Evolutionary conservation across 1,140 invertebrate species (phyloP), one percentile per base, ranked within the genome.

Genomic region (Drosophila tristis): DNA sequence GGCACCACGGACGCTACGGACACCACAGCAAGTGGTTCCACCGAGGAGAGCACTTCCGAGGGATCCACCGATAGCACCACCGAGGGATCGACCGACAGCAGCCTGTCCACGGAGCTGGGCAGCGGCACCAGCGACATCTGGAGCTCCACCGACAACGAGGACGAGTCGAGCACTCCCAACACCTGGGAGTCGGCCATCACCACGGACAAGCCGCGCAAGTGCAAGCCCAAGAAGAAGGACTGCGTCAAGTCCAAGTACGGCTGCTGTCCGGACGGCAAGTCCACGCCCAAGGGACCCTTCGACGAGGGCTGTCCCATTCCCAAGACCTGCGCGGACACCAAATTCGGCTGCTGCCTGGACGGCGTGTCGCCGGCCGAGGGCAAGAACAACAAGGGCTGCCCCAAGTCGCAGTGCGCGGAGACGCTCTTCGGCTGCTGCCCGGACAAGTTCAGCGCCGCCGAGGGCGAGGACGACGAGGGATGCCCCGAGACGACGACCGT

Each of bases 331-430:
- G 93, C 94, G 73, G 97, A 98, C 48, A 96, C 97, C 0, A 94
- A 95, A 80, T 96, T 94, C 85, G 97, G 97, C 4, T 99, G 98
- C 92, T 99, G 98, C 91, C 93, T 95, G 7, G 98, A 99, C 92
- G 96, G 95, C 2, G 95, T 98, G 0, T 98, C 98, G 0, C 94
- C 96, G 5, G 97, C 97, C 0, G 87, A 93, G 45, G 97, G 97
- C 6, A 92, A 93, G 0, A 94, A 96, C 15, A 93, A 94, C 23
- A 93, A 95, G 90, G 97, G 96, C 5, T 99, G 98, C 91, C 96
- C 97, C 4, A 92, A 94, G 13, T 93, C 94, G 3, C 93, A 94
- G 11, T 98, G 97, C 80, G 94, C 94, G 1, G 95, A 96, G 80
- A 96, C 96, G 0, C 92, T 97, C 16, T 97, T 96, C 75, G 96